A percentile compares a stretch with the other conserved stretches of the same genome.
These are phyloP conservation scores for Tetragonula clypearis DNA, from an alignment of 1,140 invertebrate genomes.

Conservation along the genomic window DNA sequence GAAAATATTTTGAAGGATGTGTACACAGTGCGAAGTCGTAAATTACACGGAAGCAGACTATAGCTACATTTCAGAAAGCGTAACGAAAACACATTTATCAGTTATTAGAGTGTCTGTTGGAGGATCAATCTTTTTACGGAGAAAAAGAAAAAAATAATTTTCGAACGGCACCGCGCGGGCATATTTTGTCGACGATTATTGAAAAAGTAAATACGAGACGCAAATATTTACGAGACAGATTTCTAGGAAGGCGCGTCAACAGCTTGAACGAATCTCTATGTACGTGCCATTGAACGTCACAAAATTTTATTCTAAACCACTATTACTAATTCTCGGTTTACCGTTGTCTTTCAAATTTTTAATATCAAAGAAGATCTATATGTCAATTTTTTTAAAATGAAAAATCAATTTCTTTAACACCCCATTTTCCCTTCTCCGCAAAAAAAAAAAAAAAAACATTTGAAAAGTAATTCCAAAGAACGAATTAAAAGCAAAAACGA, in stretches of 20 bases:
- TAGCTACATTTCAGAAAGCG: not conserved
- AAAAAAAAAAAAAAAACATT: no score
- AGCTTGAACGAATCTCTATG: not conserved
- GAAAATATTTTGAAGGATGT: not conserved
- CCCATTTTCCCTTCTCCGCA: no score
- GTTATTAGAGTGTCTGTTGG: not conserved
- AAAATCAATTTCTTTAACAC: no score
- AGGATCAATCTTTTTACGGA: not conserved
- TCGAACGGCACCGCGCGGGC: not conserved
- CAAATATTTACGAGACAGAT: conserved; percentile 13
- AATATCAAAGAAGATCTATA: not conserved
- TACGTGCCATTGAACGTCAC: not conserved
- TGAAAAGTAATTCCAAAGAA: not conserved
- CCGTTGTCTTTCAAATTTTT: not conserved
- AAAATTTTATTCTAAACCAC: not conserved
- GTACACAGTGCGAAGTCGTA: not conserved
- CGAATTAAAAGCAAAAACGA: not conserved
- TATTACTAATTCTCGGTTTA: not conserved
- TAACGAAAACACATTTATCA: not conserved
- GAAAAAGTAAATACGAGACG: not conserved
- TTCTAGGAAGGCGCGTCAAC: not conserved
- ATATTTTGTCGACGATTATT: not conserved
- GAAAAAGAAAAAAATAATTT: not conserved
- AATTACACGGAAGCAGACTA: not conserved
- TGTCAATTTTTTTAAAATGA: not conserved